Evolutionary conservation across 2,113 vertebrate genomes (phyloP), one percentile per base, ranked within the genome.

Genomic region (Equus przewalskii): DNA sequence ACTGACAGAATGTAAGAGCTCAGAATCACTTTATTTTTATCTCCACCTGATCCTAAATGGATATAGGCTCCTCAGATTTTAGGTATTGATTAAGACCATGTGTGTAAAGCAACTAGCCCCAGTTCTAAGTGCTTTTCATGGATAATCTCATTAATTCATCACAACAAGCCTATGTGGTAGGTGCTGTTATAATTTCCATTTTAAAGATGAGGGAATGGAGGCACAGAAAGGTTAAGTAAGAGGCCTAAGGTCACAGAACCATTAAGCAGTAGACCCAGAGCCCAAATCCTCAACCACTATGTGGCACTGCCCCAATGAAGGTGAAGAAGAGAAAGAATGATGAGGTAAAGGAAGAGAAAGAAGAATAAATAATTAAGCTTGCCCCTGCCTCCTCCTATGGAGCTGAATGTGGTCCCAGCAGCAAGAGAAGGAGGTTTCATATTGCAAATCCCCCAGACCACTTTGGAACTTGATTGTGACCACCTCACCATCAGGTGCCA

Each of bases 41-140:
- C 96, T 98, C 93, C 87, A 79, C 93, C 28, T 97, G 70, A 78
- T 96, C 84, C 70, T 97, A 98, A 98, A 98, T 97, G 97, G 97
- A 96, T 96, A 98, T 70, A 58, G 73, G 10, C 26, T 95, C 78
- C 88, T 76, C 36, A 86, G 69, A 73, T 51, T 79, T 44, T 96
- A 94, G 82, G 73, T 65, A 95, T 91, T 92, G 88, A 92, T 94
- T 93, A 96, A 72, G 19, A 97, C 21, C 36, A 88, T 62, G n/a
- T 79, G 19, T 96, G 26, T 91, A 91, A 93, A 93, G 33, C 62
- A 80, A 91, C 22, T 76, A 62, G 26, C 6, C 28, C 28, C 19
- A 96, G 70, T 78, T 79, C 51, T 80, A 79, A 62, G 49, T 44
- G 41, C 2, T 94, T 79, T 79, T 78, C 26, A 51, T 70, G 60